Evolutionary conservation across 2,113 vertebrate species (phyloP).

Genomic region (Menidia beryllina): DNA sequence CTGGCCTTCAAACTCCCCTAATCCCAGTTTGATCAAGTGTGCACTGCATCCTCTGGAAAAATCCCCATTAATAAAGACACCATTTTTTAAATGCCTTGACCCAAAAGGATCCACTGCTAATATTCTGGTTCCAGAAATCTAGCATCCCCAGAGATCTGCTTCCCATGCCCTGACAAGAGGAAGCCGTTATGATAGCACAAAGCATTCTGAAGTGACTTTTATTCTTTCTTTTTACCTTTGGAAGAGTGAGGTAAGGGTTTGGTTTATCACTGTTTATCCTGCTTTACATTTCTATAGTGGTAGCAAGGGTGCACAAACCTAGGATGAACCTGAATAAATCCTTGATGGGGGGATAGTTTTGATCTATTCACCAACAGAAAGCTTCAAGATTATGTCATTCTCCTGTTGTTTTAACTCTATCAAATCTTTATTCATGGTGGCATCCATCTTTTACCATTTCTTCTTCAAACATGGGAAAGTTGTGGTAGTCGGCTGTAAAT

Average conservation of each 20-base stretch:
- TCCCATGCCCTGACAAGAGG: neutral
- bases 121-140: neutral
- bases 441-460: constrained; percentile 20
- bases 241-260: no score
- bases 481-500: constrained; percentile 24
- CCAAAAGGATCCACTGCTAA: neutral
- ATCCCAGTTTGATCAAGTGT: no score
- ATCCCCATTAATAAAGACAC: no score
- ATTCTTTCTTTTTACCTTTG: no score
- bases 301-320: constrained; percentile 16
- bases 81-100: no score
- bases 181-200: neutral
- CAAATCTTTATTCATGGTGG: constrained; percentile 35
- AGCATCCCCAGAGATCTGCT: neutral
- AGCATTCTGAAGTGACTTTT: neutral
- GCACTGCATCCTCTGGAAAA: no score
- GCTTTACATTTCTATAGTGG: constrained; percentile 1
- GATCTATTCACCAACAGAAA: constrained; percentile 27
- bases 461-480: constrained; percentile 19
- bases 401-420: constrained; percentile 40
- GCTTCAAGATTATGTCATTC: constrained; percentile 36
- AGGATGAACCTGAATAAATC: constrained; percentile 36
- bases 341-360: constrained; percentile 41
- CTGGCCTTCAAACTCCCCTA: no score
- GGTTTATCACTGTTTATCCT: no score